Conservation (phyloP, 1,140 invertebrate genomes). For the Euura lappo region DNA sequence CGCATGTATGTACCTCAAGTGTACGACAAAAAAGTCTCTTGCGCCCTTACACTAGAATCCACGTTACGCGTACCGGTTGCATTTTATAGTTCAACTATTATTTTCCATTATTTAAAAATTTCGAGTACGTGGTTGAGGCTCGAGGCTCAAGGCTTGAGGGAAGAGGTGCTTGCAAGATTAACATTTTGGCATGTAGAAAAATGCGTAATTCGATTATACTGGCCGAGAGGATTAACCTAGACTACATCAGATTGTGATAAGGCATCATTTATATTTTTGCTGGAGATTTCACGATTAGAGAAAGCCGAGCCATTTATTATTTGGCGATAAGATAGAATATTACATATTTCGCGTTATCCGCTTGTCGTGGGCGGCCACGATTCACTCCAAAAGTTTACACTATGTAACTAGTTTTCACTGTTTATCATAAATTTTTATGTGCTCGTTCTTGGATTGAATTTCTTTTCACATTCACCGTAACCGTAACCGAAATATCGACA, state of each 20-base stretch:
- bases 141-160: too few species aligned
- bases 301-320: constrained; percentile 23
- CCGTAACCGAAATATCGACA: too few species aligned
- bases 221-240: not conserved
- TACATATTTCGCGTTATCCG: constrained; percentile 2
- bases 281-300: constrained; percentile 31
- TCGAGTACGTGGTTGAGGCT: too few species aligned
- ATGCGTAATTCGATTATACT: not conserved
- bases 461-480: too few species aligned
- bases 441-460: too few species aligned
- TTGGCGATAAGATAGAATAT: constrained; percentile 40
- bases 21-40: not conserved
- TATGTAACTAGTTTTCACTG: too few species aligned
- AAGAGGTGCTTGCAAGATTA: too few species aligned
- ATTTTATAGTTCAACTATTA: too few species aligned
- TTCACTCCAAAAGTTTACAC: too few species aligned
- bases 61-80: too few species aligned
- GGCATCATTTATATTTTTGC: constrained; percentile 22
- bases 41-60: not conserved
- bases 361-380: not conserved
- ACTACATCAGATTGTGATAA: not conserved
- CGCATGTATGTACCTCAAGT: not conserved
- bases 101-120: too few species aligned
- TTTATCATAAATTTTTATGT: too few species aligned
- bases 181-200: not conserved